phyloP scores from a whole-genome alignment of 2,888 invertebrate species.

The Theristus sp. region DNA sequence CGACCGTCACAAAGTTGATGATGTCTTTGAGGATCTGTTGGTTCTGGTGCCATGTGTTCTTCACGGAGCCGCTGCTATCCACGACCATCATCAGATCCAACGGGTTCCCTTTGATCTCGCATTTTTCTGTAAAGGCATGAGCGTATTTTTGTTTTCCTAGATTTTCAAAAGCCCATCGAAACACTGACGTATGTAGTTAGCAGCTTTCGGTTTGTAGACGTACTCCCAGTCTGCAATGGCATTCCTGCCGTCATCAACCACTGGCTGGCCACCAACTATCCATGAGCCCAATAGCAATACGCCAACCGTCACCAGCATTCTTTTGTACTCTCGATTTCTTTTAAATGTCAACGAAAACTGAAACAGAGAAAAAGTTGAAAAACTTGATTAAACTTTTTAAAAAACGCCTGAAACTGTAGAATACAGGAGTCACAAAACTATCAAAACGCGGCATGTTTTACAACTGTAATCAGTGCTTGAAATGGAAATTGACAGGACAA shows the following conservation, averaged over 20 bases:
- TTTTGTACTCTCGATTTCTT: background rate
- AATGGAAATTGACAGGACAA: no score
- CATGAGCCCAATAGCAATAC: background rate
- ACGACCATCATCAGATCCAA: conserved; percentile 24
- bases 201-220: background rate
- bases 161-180: background rate
- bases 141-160: background rate
- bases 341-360: no score
- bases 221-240: background rate
- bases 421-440: no score
- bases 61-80: conserved; percentile 22
- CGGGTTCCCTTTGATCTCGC: conserved; percentile 21
- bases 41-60: background rate
- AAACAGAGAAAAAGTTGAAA: no score
- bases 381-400: no score
- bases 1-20: background rate
- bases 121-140: conserved; percentile 16
- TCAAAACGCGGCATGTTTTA: no score
- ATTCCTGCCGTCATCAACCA: background rate
- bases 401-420: no score
- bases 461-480: no score
- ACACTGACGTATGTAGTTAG: background rate
- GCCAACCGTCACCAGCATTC: background rate
- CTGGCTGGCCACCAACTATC: background rate
- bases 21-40: background rate